These are phyloP conservation scores for Grammomys surdaster DNA, from an alignment of 2,113 vertebrate genomes.

Conservation along the genomic window DNA sequence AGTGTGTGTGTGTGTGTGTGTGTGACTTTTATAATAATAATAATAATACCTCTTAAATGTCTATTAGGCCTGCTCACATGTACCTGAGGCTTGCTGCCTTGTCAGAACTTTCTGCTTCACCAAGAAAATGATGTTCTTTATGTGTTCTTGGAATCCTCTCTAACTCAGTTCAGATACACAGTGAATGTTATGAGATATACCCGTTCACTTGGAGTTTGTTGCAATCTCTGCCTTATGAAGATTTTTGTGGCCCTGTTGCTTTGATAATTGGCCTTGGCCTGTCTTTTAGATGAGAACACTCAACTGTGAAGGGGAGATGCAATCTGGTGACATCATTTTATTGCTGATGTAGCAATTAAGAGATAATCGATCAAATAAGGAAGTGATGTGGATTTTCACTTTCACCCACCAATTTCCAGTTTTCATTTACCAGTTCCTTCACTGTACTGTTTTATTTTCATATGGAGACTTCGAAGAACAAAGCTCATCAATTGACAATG, in stretches of 20 bases:
- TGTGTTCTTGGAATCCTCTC: not conserved
- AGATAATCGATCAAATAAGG: not conserved
- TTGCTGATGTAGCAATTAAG: conserved; percentile 5
- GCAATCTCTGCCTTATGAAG: not conserved
- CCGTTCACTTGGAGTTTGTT: not conserved
- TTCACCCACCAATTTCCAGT: not conserved
- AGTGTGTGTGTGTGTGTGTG: not conserved
- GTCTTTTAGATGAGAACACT: not conserved
- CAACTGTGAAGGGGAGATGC: not conserved
- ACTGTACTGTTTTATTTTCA: not conserved
- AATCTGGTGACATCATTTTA: not conserved
- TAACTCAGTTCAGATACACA: not conserved
- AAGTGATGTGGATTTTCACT: not conserved
- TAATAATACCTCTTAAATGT: not conserved
- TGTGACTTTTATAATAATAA: not conserved
- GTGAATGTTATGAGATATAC: not conserved
- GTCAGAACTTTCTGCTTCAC: not conserved
- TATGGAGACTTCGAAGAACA: conserved; percentile 17
- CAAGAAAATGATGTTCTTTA: not conserved
- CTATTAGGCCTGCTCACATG: not conserved
- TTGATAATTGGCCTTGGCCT: not conserved
- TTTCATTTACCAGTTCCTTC: not conserved
- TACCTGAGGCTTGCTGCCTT: not conserved
- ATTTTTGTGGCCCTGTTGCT: not conserved
- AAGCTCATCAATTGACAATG: not conserved